Conservation (phyloP, 1,140 invertebrate species). For the Lerema accius region DNA sequence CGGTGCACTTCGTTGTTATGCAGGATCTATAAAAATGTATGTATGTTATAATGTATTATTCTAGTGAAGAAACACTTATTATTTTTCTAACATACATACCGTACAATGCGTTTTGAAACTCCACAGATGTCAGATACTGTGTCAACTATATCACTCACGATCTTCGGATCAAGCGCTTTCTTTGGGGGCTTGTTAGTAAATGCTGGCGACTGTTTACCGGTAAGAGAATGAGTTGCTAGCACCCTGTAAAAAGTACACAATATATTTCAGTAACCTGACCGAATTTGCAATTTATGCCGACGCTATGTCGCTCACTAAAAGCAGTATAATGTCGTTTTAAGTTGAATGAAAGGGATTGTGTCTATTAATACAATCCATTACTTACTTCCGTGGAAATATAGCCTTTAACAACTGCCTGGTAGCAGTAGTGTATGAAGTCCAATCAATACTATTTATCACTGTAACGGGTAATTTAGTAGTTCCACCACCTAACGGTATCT, state of each 20-base stretch:
- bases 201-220: constrained; percentile 64
- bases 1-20: constrained; percentile 54
- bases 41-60: too few species aligned
- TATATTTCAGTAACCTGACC: too few species aligned
- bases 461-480: constrained; percentile 45
- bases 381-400: constrained; percentile 59
- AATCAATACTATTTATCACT: constrained; percentile 51
- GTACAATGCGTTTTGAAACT: constrained; percentile 61
- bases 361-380: too few species aligned
- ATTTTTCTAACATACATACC: too few species aligned
- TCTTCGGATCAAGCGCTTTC: constrained; percentile 57
- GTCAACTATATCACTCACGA: constrained; percentile 70
- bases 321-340: too few species aligned
- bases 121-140: constrained; percentile 63
- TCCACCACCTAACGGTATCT: constrained; percentile 54
- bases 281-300: too few species aligned
- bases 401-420: constrained; percentile 55
- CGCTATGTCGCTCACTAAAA: too few species aligned
- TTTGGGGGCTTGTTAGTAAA: constrained; percentile 56
- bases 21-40: constrained; percentile 40
- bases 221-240: constrained; percentile 70
- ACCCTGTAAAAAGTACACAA: constrained; percentile 43
- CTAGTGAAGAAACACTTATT: too few species aligned
- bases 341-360: too few species aligned
- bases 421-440: constrained; percentile 52